These are phyloP conservation scores for Paramormyrops kingsleyae DNA, from an alignment of 2,113 vertebrate species.

Conservation along the genomic window DNA sequence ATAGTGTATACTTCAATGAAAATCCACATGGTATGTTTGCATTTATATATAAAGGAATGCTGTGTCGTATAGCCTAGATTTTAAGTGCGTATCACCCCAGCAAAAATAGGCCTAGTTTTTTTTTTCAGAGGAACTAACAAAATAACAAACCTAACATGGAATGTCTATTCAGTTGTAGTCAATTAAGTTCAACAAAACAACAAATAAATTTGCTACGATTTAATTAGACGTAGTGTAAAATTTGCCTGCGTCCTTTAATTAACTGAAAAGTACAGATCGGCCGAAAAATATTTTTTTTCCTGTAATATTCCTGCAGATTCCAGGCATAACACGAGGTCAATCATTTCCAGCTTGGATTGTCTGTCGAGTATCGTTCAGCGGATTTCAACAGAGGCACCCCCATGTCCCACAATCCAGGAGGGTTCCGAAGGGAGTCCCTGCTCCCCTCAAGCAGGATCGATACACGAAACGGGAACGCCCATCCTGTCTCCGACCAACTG, in stretches of 20 bases:
- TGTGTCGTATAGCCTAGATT: neutral
- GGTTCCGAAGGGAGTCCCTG: constrained; percentile 56
- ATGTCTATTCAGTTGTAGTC: neutral
- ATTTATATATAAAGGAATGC: neutral
- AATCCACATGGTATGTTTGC: constrained; percentile 66
- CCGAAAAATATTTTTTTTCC: neutral
- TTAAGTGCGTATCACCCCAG: neutral
- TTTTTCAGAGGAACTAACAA: neutral
- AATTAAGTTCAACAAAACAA: neutral
- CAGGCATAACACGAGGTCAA: constrained; percentile 67
- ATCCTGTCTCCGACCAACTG: constrained; percentile 50
- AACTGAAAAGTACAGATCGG: neutral
- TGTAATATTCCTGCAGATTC: constrained; percentile 49
- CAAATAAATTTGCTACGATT: neutral
- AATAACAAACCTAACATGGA: neutral
- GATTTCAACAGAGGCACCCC: constrained; percentile 82
- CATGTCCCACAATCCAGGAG: constrained; percentile 56
- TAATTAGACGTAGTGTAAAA: neutral
- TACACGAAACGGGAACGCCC: constrained; percentile 49
- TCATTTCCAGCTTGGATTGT: constrained; percentile 90
- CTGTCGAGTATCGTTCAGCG: constrained; percentile 96
- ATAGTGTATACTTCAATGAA: constrained; percentile 76
- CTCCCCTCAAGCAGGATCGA: constrained; percentile 54
- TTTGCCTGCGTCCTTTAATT: neutral
- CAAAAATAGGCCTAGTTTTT: neutral